A percentile compares a stretch with the other conserved stretches of the same genome.
These are phyloP conservation scores for Chrysaora quinquecirrha DNA, from an alignment of 30 jellyfish, hydroid and myxozoan species.

Conservation along the genomic window DNA sequence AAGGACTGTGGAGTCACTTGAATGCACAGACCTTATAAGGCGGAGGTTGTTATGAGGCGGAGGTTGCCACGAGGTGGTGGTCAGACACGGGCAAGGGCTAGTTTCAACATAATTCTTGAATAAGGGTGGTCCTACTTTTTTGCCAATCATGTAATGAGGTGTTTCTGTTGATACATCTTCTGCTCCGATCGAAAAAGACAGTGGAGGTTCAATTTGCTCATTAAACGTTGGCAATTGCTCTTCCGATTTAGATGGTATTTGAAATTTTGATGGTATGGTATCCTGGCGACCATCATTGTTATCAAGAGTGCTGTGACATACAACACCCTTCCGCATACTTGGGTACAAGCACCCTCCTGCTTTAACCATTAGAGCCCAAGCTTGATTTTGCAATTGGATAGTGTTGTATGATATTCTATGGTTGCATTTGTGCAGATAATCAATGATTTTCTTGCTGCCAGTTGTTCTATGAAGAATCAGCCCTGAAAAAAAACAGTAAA, in stretches of 20 bases:
- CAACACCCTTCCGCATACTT: slow-evolving; percentile 18
- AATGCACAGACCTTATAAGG: no score
- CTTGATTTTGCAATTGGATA: no score
- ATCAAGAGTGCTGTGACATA: slow-evolving; percentile 4
- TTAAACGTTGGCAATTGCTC: neutral
- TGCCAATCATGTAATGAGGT: neutral
- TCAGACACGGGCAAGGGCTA: no score
- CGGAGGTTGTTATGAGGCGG: no score
- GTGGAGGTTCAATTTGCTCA: slow-evolving; percentile 17
- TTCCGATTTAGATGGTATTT: neutral
- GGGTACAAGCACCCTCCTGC: neutral
- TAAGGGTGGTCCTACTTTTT: slow-evolving; percentile 15
- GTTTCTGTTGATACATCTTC: neutral
- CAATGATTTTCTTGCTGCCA: no score
- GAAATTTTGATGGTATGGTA: slow-evolving; percentile 1
- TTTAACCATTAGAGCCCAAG: neutral
- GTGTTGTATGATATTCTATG: no score
- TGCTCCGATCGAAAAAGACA: neutral
- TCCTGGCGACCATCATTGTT: slow-evolving; percentile 9
- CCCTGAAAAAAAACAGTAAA: no score
- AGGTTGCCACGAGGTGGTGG: no score
- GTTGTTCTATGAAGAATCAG: no score
- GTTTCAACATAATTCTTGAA: neutral
- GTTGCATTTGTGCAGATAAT: no score
- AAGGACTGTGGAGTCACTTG: no score